Evolutionary conservation across 2,888 invertebrate species (phyloP).

Genomic region (Aethes cnicana): DNA sequence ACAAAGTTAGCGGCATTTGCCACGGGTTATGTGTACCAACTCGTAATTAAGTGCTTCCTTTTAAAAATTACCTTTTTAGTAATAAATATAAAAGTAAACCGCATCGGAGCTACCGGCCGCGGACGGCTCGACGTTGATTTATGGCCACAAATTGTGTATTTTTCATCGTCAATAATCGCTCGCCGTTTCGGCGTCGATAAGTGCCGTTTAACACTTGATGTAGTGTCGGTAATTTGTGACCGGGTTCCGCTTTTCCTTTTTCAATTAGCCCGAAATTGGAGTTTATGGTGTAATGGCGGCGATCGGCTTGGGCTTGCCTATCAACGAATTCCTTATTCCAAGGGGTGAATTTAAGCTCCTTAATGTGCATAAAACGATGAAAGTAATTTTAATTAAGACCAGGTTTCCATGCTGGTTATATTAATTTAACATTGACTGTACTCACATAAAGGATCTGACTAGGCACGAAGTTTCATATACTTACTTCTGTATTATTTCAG

Average conservation of each 20-base stretch:
- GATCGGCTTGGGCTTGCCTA: conserved; percentile 51
- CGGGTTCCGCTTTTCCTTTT: conserved; percentile 72
- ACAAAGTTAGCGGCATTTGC: conserved; percentile 5
- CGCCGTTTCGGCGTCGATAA: conserved; percentile 76
- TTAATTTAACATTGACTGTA: too few species aligned
- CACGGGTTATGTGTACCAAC: conserved; percentile 9
- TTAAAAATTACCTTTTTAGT: conserved; percentile 61
- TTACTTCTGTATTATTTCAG: not conserved
- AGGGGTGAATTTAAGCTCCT: conserved; percentile 13
- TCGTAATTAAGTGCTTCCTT: conserved; percentile 59
- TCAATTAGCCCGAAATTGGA: conserved; percentile 77
- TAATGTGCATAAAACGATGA: too few species aligned
- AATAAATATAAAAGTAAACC: conserved; percentile 73
- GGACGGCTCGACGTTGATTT: conserved; percentile 68
- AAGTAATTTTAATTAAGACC: too few species aligned
- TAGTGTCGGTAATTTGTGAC: conserved; percentile 80
- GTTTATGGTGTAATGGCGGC: conserved; percentile 64
- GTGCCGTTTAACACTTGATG: conserved; percentile 81
- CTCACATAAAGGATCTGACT: too few species aligned
- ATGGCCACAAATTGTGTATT: conserved; percentile 80
- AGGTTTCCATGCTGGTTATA: too few species aligned
- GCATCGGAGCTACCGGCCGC: conserved; percentile 58
- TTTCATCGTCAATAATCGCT: conserved; percentile 73
- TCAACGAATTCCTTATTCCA: conserved; percentile 44
- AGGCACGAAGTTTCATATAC: too few species aligned